Conservation (phyloP, 92 coral and sea anemone genomes). For the Epizoanthus ramosus region DNA sequence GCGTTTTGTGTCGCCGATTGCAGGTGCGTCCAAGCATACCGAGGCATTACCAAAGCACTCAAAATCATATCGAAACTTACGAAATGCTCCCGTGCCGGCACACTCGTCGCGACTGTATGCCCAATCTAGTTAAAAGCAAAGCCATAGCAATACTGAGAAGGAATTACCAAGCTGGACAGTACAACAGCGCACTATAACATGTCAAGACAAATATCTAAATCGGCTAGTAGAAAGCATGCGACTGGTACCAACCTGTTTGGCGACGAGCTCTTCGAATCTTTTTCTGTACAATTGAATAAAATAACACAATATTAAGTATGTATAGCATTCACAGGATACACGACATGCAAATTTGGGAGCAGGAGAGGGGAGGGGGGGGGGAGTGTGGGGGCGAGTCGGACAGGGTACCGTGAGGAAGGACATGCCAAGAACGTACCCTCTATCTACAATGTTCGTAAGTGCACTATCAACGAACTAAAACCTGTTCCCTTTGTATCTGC, state of each 20-base stretch:
- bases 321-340: no score
- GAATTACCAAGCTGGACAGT: background rate
- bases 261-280: conserved; percentile 30
- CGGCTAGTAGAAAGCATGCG: background rate
- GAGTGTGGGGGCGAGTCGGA: no score
- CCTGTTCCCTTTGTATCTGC: no score
- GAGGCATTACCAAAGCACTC: background rate
- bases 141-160: background rate
- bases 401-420: no score
- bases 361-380: background rate
- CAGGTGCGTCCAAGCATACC: background rate
- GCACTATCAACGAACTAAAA: no score
- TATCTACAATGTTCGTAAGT: no score
- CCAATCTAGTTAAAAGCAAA: conserved; percentile 50
- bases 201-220: background rate
- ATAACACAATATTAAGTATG: no score
- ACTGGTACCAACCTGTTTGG: conserved; percentile 24
- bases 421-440: no score
- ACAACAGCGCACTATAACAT: background rate
- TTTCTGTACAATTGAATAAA: conserved; percentile 20
- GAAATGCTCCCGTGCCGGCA: conserved; percentile 81
- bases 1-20: no score
- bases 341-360: background rate
- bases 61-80: conserved; percentile 62
- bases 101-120: conserved; percentile 59